Conservation (phyloP, 2,113 vertebrate genomes). For the Sphyrna mokarran region DNA sequence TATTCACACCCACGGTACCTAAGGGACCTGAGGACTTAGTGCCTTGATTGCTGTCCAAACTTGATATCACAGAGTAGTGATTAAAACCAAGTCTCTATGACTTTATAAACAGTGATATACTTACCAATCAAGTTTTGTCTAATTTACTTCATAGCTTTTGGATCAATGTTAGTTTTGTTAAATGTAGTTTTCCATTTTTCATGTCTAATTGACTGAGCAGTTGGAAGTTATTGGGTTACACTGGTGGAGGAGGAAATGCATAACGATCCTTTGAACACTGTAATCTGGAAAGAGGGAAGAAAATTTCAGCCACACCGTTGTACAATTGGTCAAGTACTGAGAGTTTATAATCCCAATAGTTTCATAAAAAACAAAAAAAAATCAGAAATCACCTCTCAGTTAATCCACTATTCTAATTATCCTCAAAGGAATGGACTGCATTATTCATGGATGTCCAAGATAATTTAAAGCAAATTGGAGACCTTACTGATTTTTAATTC, state of each 20-base stretch:
- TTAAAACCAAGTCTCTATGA: background rate
- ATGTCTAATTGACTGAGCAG: background rate
- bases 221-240: background rate
- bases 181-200: background rate
- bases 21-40: background rate
- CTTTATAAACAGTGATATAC: too few relatives aligned
- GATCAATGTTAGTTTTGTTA: background rate
- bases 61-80: background rate
- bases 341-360: background rate
- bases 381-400: background rate
- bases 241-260: background rate
- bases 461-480: conserved; percentile 27
- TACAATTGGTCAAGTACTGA: background rate
- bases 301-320: background rate
- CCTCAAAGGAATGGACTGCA: conserved; percentile 3
- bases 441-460: conserved; percentile 31
- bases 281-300: background rate
- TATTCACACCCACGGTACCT: background rate
- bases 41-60: background rate
- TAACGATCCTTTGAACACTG: background rate
- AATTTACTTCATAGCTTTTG: background rate
- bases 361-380: background rate
- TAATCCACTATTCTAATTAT: conserved; percentile 31
- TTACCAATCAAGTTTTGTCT: background rate
- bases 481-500: conserved; percentile 30